Evolutionary conservation across 2,113 vertebrate genomes (phyloP).

Genomic region (Urocolius indicus): DNA sequence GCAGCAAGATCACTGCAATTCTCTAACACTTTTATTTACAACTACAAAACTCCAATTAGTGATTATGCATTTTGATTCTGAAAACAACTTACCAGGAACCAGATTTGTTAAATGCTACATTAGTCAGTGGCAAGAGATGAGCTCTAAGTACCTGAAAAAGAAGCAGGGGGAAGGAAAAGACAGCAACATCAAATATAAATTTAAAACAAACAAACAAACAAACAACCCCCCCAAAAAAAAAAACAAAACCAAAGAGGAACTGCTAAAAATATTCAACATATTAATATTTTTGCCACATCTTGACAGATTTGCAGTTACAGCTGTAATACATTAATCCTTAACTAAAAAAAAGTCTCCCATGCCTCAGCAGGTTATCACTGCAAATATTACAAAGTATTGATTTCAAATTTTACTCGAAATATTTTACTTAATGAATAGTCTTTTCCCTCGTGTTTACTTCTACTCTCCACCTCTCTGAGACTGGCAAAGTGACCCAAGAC

Average conservation of each 20-base stretch:
- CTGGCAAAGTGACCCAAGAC: background rate
- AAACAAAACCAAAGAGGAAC: background rate
- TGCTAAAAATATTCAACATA: background rate
- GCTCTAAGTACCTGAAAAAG: conserved; percentile 85
- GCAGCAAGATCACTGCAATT: background rate
- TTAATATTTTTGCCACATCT: background rate
- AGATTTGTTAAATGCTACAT: conserved; percentile 96
- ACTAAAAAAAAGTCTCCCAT: background rate
- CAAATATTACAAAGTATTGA: background rate
- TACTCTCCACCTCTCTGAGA: background rate
- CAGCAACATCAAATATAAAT: background rate
- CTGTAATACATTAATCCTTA: background rate
- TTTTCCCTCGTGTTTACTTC: background rate
- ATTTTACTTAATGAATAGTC: background rate
- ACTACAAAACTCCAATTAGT: background rate
- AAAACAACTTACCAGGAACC: conserved; percentile 88
- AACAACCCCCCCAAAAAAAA: no score
- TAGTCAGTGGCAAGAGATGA: conserved; percentile 92
- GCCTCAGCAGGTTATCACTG: background rate
- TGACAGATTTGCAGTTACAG: background rate
- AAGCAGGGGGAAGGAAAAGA: background rate
- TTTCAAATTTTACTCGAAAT: background rate
- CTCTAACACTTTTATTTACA: background rate
- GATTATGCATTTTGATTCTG: background rate
- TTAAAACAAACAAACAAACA: background rate